Evolutionary conservation across 2,888 invertebrate genomes (phyloP).

Genomic region (Hermodice carunculata): DNA sequence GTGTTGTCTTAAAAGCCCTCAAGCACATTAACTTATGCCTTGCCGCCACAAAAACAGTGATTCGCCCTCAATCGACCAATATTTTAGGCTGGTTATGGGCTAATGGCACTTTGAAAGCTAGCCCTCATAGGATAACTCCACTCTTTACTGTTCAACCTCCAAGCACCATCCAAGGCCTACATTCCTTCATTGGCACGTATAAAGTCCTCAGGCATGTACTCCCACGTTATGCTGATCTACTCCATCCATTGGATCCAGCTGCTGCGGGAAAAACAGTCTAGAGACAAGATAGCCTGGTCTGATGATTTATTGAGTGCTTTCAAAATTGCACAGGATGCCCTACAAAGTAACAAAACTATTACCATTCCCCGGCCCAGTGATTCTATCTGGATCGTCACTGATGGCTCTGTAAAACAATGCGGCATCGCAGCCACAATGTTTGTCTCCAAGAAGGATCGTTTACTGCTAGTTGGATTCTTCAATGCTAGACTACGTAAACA

Average conservation of each 20-base stretch:
- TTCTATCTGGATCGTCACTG: slow-evolving; percentile 35
- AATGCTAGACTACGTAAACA: not conserved
- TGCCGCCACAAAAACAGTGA: slow-evolving; percentile 35
- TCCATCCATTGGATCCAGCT: slow-evolving; percentile 26
- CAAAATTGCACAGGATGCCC: too few species aligned
- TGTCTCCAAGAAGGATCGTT: not conserved
- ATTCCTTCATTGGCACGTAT: slow-evolving; percentile 41
- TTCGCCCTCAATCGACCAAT: slow-evolving; percentile 25
- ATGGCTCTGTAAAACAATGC: not conserved
- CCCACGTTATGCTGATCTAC: slow-evolving; percentile 17
- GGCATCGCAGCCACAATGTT: not conserved
- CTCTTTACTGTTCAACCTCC: slow-evolving; percentile 25
- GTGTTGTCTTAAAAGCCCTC: slow-evolving; percentile 27
- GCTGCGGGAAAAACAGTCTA: slow-evolving; percentile 18
- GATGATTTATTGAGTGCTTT: slow-evolving; percentile 21
- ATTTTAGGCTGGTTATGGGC: slow-evolving; percentile 42
- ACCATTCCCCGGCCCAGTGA: slow-evolving; percentile 18
- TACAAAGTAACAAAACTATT: too few species aligned
- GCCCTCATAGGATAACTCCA: slow-evolving; percentile 34
- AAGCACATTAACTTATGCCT: slow-evolving; percentile 16
- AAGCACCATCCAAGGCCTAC: slow-evolving; percentile 33
- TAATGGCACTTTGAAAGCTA: slow-evolving; percentile 32
- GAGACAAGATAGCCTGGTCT: slow-evolving; percentile 29
- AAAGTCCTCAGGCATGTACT: slow-evolving; percentile 36
- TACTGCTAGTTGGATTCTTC: not conserved